phyloP scores from a whole-genome alignment of 2,888 invertebrate species.

The Erebia aethiops region DNA sequence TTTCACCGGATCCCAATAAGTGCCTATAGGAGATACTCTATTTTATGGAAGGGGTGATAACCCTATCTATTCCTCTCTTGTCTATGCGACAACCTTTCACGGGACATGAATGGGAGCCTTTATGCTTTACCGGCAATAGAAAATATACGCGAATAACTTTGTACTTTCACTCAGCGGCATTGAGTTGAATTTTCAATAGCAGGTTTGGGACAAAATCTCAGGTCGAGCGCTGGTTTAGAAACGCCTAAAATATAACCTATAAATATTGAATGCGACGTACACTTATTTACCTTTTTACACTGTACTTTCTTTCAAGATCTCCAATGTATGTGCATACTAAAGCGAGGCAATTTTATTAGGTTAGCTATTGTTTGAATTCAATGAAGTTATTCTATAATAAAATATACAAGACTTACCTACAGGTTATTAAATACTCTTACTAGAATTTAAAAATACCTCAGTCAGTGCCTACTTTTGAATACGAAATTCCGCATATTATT shows the following conservation, averaged over 20 bases:
- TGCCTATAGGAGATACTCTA: conserved; percentile 15
- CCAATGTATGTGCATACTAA: conserved; percentile 7
- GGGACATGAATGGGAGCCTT: conserved; percentile 69
- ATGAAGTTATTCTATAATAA: background rate
- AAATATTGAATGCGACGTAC: conserved; percentile 64
- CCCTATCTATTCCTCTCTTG: conserved; percentile 53
- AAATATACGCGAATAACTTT: conserved; percentile 39
- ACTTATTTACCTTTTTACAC: conserved; percentile 52
- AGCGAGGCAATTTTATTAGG: background rate
- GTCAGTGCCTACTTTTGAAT: background rate
- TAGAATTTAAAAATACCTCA: background rate
- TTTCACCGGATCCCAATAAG: conserved; percentile 18
- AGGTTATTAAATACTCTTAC: background rate
- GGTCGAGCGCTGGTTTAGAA: conserved; percentile 56
- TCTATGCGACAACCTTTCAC: conserved; percentile 76
- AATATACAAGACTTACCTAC: background rate
- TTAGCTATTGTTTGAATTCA: background rate
- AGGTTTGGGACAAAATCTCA: conserved; percentile 40
- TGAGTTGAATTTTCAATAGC: conserved; percentile 47
- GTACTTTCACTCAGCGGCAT: conserved; percentile 19
- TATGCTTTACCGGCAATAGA: conserved; percentile 65
- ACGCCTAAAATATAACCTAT: conserved; percentile 70
- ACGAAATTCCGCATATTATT: background rate
- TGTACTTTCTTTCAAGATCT: conserved; percentile 44
- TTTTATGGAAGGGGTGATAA: conserved; percentile 29